Evolutionary conservation across 2,113 vertebrate genomes (phyloP).

Genomic region (Colossoma macropomum): DNA sequence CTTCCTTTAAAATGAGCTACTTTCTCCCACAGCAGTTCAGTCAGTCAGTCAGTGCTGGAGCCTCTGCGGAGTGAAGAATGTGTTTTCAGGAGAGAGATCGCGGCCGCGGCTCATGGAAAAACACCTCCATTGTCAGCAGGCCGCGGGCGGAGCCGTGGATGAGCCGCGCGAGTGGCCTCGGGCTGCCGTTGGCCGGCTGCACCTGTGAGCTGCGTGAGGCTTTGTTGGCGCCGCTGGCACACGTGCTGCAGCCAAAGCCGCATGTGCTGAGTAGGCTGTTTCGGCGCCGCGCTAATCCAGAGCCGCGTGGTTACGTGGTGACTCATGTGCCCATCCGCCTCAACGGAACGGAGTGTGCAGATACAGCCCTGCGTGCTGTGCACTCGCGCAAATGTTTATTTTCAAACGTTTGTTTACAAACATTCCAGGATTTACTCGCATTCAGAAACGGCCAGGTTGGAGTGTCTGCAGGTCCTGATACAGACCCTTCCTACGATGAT

Average conservation of each 20-base stretch:
- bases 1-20: too few species aligned
- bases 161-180: not conserved
- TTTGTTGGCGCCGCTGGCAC: conserved; percentile 58
- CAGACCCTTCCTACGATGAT: too few species aligned
- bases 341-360: too few species aligned
- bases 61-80: not conserved
- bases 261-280: conserved; percentile 59
- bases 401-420: too few species aligned
- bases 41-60: too few species aligned
- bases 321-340: conserved; percentile 53
- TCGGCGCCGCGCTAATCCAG: conserved; percentile 61
- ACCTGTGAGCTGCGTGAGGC: conserved; percentile 66
- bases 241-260: conserved; percentile 58
- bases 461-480: too few species aligned
- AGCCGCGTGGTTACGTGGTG: conserved; percentile 64
- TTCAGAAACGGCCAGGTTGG: too few species aligned
- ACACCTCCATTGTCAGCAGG: too few species aligned
- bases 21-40: too few species aligned
- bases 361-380: not conserved
- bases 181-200: conserved; percentile 1
- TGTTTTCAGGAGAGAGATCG: not conserved
- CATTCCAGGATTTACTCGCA: too few species aligned
- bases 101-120: too few species aligned
- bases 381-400: too few species aligned
- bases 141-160: not conserved